Evolutionary conservation across 1,140 invertebrate species (phyloP), one percentile per base, ranked within the genome.

Genomic region (Potamilus streckersoni): DNA sequence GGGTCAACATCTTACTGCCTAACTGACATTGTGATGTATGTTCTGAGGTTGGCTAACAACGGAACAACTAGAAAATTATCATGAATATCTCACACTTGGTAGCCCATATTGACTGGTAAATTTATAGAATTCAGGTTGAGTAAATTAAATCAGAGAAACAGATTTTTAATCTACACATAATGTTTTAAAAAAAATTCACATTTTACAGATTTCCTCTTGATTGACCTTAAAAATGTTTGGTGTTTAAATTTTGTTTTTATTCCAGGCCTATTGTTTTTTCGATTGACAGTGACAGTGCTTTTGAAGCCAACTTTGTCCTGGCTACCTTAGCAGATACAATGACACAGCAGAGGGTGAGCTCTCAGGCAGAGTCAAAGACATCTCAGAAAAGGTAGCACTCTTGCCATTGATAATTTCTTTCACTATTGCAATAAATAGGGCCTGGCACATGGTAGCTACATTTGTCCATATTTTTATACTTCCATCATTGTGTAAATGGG

Each of bases 241-340:
- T 62, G 60, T 27, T 69, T 60, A 16, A 6, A 65, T 64, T 64
- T n/a, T 73, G 23, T 77, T 82, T 72, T 72, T 74, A 66, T 65
- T 82, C 61, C 80, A 89, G 88, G 76, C 88, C 88, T 4, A 83
- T 89, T 23, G 83, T 94, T 5, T 93, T 95, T 78, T 90, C 92
- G 64, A 89, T 94, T 11, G 90, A 92, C 72, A 94, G 93, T 89
- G 92, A 92, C 82, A 85, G 90, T 65, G 92, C 93, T 64, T 94
- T 95, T 89, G 94, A 95, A 90, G 93, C 93, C 56, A 92, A 94
- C 81, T 93, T 96, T 87, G 93, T 96, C 0, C 90, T 96, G 78
- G 94, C 95, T 11, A 96, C 95, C 0, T 85, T 94, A 64, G 93
- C 93, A 4, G 85, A 87, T 19, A 64, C 65, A 57, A 80, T 84